Evolutionary conservation across 2,888 invertebrate genomes (phyloP), one percentile per base, ranked within the genome.

Genomic region (Scaptomyza reducta): DNA sequence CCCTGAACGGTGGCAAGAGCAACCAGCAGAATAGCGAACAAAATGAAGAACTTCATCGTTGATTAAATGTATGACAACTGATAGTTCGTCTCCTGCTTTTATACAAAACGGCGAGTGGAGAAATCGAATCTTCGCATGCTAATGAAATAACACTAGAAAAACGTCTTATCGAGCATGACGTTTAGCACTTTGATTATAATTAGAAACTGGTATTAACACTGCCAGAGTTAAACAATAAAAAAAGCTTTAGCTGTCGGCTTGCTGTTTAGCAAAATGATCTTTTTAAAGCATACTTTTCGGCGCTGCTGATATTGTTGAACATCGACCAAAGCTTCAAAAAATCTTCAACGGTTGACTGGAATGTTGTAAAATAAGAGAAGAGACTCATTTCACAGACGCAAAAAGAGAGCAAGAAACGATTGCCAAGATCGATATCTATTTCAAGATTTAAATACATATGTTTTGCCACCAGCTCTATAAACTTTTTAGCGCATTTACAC

Each of bases 41-140:
- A 47, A 25, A 74, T 55, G 29, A 81, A 79, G 81, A 81, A 81
- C 84, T 84, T 81, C 81, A 81, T 81, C 31, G 68, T 77, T 42
- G 45, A 16, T 47, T 25, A 16, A 63, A 55, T 31, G 31, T 49
- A 70, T 82, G 77, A 38, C 53, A 3, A 61, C 44, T 72, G 60
- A n/a, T 22, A 45, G 57, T 50, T 51, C n/a, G 25, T n/a, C n/a
- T 38, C 16, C 1, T 41, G 51, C 72, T 59, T 72, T 62, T 72
- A 72, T 72, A 72, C 53, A 58, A 49, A 58, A 33, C 10, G 6
- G 6, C 6, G 3, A 45, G 13, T 16, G 16, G 33, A 25, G n/a
- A 29, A 31, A 58, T 47, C 10, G 9, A 6, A 5, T 73, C 63
- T 45, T 59, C 45, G 57, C 31, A 69, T 68, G 9, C 50, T 56